Conservation (phyloP, 2,797 vertebrate genomes). For the Bovichtus variegatus region DNA sequence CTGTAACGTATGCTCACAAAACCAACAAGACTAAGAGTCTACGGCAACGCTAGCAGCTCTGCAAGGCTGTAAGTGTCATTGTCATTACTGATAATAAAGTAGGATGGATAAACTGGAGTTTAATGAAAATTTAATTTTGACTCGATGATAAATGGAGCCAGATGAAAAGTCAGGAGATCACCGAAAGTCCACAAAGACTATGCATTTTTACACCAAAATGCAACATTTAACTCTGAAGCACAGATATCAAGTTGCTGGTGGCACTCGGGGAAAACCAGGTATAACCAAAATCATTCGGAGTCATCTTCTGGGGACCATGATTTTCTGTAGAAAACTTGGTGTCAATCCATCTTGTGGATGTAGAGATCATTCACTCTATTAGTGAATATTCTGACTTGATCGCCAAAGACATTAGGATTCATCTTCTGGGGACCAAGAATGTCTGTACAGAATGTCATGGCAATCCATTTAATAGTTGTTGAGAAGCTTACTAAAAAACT, state of each 20-base stretch:
- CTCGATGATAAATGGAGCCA: not conserved
- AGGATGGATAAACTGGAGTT: not conserved
- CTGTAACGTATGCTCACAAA: not conserved
- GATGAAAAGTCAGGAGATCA: not conserved
- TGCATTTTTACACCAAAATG: not conserved
- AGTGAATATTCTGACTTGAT: not conserved
- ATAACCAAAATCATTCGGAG: not conserved
- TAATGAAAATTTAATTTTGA: too few relatives aligned
- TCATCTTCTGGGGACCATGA: conserved; percentile 4
- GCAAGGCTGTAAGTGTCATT: not conserved
- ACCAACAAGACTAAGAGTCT: not conserved
- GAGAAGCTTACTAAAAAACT: not conserved
- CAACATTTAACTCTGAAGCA: not conserved
- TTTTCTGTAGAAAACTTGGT: not conserved
- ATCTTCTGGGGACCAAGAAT: not conserved
- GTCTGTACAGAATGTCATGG: not conserved
- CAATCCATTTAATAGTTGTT: not conserved
- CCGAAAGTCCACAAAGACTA: not conserved
- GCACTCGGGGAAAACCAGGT: not conserved
- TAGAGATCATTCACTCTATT: not conserved
- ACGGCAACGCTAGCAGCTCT: not conserved
- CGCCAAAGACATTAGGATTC: not conserved
- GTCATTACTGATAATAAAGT: not conserved
- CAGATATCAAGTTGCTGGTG: not conserved
- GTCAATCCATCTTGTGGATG: not conserved